Percentiles rank a stretch among this genome's conserved stretches.
Conservation (phyloP, 2,113 vertebrate species). For the Nycticebus coucang region DNA sequence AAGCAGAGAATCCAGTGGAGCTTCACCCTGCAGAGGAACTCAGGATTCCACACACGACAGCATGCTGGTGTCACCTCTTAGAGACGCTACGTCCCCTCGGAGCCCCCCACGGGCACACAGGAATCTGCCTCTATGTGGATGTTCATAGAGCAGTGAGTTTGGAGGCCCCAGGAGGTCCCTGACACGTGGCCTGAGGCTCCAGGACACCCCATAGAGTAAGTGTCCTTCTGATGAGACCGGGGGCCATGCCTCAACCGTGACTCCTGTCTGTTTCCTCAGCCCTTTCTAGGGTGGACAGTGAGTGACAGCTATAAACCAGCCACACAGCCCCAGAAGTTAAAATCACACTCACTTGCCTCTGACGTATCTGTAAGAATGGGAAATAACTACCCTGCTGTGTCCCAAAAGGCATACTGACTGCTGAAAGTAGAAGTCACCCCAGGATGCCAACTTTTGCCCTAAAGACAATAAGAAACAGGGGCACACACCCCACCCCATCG, state of each 20-base stretch:
- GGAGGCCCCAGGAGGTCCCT: not conserved
- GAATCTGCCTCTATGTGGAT: not conserved
- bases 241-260: not conserved
- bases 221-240: not conserved
- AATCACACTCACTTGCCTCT: not conserved
- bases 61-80: rapidly evolving
- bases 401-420: not conserved
- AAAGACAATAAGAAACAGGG: not conserved
- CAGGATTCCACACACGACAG: too few relatives aligned
- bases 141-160: not conserved
- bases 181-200: not conserved
- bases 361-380: not conserved
- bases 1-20: not conserved
- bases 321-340: not conserved
- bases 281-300: not conserved
- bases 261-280: not conserved
- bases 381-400: not conserved
- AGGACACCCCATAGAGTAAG: rapidly evolving
- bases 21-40: not conserved
- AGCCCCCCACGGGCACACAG: rapidly evolving
- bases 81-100: not conserved
- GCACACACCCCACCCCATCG: rapidly evolving
- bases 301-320: not conserved
- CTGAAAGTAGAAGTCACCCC: not conserved
- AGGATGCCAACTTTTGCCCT: not conserved